Percentiles rank a stretch among this genome's conserved stretches.
phyloP scores from a whole-genome alignment of 1,140 invertebrate genomes.

The Drosophila takahashii region DNA sequence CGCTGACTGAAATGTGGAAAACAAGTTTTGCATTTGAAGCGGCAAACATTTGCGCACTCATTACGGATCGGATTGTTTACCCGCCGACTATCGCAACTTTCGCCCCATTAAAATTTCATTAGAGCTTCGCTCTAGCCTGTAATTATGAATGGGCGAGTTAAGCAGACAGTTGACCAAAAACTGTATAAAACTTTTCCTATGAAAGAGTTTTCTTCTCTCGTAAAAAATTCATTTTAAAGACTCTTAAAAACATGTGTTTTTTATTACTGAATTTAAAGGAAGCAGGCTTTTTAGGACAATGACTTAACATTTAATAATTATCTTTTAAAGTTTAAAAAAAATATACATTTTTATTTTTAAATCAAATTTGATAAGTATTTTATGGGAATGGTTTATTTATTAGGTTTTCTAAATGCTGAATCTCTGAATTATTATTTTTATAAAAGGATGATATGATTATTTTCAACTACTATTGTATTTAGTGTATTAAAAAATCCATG shows the following conservation, averaged over 20 bases:
- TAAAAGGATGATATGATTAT: no score
- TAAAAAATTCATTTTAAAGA: background rate
- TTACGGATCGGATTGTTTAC: constrained; percentile 56
- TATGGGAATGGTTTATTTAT: no score
- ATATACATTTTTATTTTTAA: no score
- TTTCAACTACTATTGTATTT: no score
- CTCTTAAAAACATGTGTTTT: background rate
- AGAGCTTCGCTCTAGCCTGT: constrained; percentile 25
- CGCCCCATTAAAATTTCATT: constrained; percentile 68
- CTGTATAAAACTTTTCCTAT: constrained; percentile 4
- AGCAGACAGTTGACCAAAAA: constrained; percentile 27
- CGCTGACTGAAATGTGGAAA: background rate
- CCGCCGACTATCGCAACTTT: constrained; percentile 8
- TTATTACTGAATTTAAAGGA: background rate
- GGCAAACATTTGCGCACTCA: constrained; percentile 48
- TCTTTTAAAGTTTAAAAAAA: no score
- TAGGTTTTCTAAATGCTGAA: no score
- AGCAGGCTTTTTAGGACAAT: background rate
- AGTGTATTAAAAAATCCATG: background rate
- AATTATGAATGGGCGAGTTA: constrained; percentile 50
- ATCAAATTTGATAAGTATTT: no score
- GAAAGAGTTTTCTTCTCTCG: background rate
- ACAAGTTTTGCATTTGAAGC: constrained; percentile 40
- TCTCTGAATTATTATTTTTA: no score
- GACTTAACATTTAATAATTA: no score